Percentiles rank a stretch among this genome's conserved stretches.
Evolutionary conservation across 2,888 invertebrate species (phyloP).

Genomic region (Smittia sp.): DNA sequence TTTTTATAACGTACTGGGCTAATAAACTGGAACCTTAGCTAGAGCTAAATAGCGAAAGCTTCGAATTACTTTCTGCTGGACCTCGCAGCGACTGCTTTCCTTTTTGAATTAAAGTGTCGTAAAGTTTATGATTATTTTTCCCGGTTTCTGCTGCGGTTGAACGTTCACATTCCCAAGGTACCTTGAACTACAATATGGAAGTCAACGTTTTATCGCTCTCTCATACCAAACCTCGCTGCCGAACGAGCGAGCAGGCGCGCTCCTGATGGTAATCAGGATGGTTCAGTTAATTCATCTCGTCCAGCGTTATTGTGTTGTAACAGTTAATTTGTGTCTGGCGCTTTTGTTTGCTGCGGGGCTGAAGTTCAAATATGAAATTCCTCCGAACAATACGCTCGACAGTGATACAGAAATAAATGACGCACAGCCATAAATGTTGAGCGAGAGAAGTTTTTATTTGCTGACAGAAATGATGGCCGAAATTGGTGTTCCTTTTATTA

Average conservation of each 20-base stretch:
- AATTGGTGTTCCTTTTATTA: constrained; percentile 6
- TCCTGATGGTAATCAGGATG: not conserved
- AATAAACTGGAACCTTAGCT: not conserved
- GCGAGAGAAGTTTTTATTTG: constrained; percentile 9
- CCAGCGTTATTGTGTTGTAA: not conserved
- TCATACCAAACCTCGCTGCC: not conserved
- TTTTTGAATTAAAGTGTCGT: constrained; percentile 10
- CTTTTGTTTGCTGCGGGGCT: not conserved
- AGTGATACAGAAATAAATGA: constrained; percentile 5
- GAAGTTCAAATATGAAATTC: not conserved
- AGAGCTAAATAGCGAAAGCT: not conserved
- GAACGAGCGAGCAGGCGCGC: too few species aligned
- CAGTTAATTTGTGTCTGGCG: not conserved
- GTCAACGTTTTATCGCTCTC: not conserved
- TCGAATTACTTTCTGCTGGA: not conserved
- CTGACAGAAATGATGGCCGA: not conserved
- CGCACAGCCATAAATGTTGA: not conserved
- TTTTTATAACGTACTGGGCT: too few species aligned
- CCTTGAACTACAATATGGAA: not conserved
- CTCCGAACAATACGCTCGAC: not conserved
- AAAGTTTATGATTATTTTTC: not conserved
- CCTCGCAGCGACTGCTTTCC: not conserved
- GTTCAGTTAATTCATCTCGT: not conserved
- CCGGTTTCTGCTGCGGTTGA: not conserved
- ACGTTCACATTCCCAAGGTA: not conserved